phyloP scores from a whole-genome alignment of 1,140 invertebrate genomes.

The Lineus longissimus region DNA sequence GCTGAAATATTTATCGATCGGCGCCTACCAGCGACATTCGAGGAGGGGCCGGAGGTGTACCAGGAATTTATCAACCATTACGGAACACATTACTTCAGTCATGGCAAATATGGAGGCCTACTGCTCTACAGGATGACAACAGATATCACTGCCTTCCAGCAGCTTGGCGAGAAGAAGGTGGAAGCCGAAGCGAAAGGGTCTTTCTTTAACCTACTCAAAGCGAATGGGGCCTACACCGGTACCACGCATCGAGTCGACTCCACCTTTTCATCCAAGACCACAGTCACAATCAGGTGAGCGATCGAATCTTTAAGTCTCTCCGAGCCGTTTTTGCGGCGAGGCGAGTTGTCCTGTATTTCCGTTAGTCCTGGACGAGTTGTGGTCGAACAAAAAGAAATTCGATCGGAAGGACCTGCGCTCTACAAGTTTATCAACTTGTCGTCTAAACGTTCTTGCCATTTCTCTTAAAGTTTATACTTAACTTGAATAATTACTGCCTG shows the following conservation, averaged over 20 bases:
- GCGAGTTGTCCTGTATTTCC: too few relatives aligned
- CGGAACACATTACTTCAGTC: constrained; percentile 20
- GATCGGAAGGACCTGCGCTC: too few relatives aligned
- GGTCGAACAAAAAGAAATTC: too few relatives aligned
- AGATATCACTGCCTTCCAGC: constrained; percentile 8
- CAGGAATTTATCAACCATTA: constrained; percentile 16
- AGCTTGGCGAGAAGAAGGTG: constrained; percentile 4
- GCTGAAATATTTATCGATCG: too few relatives aligned
- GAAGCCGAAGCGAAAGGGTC: constrained; percentile 16
- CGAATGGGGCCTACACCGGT: constrained; percentile 4
- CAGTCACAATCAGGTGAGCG: not conserved
- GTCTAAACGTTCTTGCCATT: too few relatives aligned
- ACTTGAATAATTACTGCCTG: not conserved
- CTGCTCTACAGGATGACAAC: constrained; percentile 11
- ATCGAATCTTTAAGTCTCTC: too few relatives aligned
- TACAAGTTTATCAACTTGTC: too few relatives aligned
- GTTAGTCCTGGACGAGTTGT: too few relatives aligned
- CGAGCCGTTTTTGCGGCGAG: too few relatives aligned
- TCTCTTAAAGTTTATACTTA: too few relatives aligned
- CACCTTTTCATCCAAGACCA: not conserved
- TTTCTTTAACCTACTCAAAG: constrained; percentile 17
- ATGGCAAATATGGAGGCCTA: constrained; percentile 16
- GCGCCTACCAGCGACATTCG: not conserved
- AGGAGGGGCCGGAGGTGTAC: constrained; percentile 1
- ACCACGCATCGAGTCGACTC: constrained; percentile 6